phyloP scores from a whole-genome alignment of 2,797 vertebrate species.

The Carapus acus region DNA sequence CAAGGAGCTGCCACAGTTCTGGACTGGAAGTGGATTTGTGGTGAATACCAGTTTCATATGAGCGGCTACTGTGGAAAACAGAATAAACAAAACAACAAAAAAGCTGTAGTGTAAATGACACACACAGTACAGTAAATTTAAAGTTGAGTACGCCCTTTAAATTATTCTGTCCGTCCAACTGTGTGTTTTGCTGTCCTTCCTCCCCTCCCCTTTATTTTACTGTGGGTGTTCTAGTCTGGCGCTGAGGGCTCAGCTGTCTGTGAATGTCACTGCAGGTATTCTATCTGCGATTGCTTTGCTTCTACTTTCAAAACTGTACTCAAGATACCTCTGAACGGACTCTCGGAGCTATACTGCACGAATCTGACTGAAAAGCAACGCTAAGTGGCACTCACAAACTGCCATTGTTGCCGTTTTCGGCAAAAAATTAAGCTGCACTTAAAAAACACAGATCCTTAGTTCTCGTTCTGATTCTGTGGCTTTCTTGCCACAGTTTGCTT shows the following conservation, averaged over 20 bases:
- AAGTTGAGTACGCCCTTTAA: conserved; percentile 85
- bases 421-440: too few species aligned
- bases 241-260: conserved; percentile 61
- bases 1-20: conserved; percentile 87
- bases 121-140: conserved; percentile 77
- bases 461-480: too few species aligned
- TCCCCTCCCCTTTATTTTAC: conserved; percentile 46
- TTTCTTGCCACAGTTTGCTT: too few species aligned
- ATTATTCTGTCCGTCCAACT: conserved; percentile 52
- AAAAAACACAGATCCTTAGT: too few species aligned
- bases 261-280: conserved; percentile 63
- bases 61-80: conserved; percentile 67
- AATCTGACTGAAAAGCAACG: too few species aligned
- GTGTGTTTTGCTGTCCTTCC: conserved; percentile 49
- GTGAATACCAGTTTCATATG: conserved; percentile 99
- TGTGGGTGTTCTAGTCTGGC: conserved; percentile 62
- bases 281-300: conserved; percentile 35
- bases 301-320: conserved; percentile 34
- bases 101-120: conserved; percentile 65
- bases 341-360: too few species aligned
- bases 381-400: too few species aligned
- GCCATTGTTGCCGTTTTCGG: too few species aligned
- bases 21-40: conserved; percentile 98
- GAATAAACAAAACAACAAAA: conserved; percentile 25
- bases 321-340: conserved; percentile 1